Evolutionary conservation across 2,113 vertebrate genomes (phyloP).

Genomic region (Solea solea): DNA sequence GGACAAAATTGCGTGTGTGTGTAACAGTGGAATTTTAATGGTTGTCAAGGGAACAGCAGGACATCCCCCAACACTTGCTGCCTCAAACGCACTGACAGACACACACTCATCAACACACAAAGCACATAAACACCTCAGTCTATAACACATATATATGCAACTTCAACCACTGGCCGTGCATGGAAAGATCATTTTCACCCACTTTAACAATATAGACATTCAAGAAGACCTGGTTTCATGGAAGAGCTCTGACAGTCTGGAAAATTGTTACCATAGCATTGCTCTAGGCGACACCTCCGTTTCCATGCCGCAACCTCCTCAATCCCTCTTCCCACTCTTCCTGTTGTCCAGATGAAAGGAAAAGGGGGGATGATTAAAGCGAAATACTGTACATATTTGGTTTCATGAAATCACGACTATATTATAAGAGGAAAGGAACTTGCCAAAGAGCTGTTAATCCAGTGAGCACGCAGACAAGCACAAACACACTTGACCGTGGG

Average conservation of each 20-base stretch:
- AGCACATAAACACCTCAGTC: constrained; percentile 56
- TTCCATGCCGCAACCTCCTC: constrained; percentile 64
- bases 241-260: constrained; percentile 41
- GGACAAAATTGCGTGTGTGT: constrained; percentile 7
- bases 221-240: constrained; percentile 16
- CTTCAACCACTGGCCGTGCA: constrained; percentile 32
- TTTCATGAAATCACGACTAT: constrained; percentile 38
- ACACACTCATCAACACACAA: constrained; percentile 5
- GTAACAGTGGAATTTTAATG: constrained; percentile 40
- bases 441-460: constrained; percentile 59
- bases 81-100: constrained; percentile 12
- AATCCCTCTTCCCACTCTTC: constrained; percentile 56
- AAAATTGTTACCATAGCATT: constrained; percentile 18
- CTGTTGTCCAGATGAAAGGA: constrained; percentile 59
- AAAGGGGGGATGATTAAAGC: constrained; percentile 42
- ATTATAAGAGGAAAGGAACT: constrained; percentile 32
- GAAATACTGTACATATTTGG: constrained; percentile 31
- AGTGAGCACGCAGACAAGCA: constrained; percentile 35
- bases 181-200: constrained; percentile 55
- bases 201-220: constrained; percentile 38
- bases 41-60: constrained; percentile 30
- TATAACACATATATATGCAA: constrained; percentile 23
- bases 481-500: constrained; percentile 24
- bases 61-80: constrained; percentile 33
- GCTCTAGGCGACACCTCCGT: constrained; percentile 42